Base-by-base conservation (phyloP, 2,797 vertebrate species). In the Menidia menidia region DNA sequence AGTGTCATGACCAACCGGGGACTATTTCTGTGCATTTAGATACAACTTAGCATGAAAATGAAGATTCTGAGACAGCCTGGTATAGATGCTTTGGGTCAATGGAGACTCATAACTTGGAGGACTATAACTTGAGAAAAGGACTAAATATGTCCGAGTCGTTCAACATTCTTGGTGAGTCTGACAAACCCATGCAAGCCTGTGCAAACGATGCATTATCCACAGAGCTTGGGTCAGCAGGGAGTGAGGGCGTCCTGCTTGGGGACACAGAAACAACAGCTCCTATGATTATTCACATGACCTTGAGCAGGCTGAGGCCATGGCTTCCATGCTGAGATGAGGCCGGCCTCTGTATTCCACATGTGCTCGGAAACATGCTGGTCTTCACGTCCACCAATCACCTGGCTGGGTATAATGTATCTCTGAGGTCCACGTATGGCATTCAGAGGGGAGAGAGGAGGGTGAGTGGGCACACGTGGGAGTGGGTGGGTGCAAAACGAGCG, bases 281-380 rank as follows among this genome's bases (percentile, higher is more conserved):
- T 52, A 13, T 43, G 45, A 73, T 83, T 68, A 86, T 73, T 84
- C 80, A 81, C 81, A 78, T 76, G 88, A 92, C 91, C 91, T 92
- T 91, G 87, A 89, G 39, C 64, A 72, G 64, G 75, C 13, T 30
- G 41, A 66, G 73, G 68, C 64, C 70, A 43, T 68, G 80, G 70
- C 80, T 80, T 74, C 78, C 65, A 76, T 31, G 52, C 33, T 47
- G 63, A 58, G 73, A 45, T 31, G 48, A 56, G 41, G 45, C 66
- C 63, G 48, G 51, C 55, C 61, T 79, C 73, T 42, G 63, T 54
- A 15, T 64, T 82, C 73, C 75, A 81, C 84, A 80, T 83, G 81
- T 83, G 78, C 74, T 64, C 68, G 67, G 74, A 80, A 74, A 84
- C 77, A 81, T 19, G 52, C 60, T 30, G 53, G 60, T 59, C 61